Evolutionary conservation across 2,797 vertebrate genomes (phyloP).

Genomic region (Lutjanus argentimaculatus): DNA sequence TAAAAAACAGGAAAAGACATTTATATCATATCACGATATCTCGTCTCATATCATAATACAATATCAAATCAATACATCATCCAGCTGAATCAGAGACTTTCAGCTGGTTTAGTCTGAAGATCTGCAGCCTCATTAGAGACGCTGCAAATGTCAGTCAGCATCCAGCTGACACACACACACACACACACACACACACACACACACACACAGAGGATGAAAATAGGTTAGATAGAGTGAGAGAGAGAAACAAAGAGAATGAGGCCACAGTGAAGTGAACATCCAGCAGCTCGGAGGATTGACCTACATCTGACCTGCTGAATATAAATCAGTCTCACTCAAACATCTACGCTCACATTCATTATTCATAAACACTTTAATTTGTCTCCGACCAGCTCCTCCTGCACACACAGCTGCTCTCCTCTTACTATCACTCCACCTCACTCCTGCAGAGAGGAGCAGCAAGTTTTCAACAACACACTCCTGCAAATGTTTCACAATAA

Average conservation of each 20-base stretch:
- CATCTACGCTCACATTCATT: too few relatives aligned
- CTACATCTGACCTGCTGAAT: conserved; percentile 34
- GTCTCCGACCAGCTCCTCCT: too few relatives aligned
- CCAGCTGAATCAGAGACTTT: too few relatives aligned
- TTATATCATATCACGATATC: too few relatives aligned
- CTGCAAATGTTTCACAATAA: too few relatives aligned
- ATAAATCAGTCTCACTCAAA: conserved; percentile 10
- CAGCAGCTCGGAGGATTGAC: conserved; percentile 6
- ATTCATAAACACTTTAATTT: not conserved
- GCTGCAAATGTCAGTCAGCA: conserved; percentile 21
- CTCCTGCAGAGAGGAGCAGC: not conserved
- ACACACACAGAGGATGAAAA: conserved; percentile 14
- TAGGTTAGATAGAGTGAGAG: conserved; percentile 32
- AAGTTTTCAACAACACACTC: not conserved
- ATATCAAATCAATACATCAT: too few relatives aligned
- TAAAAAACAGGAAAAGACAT: too few relatives aligned
- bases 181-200: conserved; percentile 23
- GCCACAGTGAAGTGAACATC: conserved; percentile 15
- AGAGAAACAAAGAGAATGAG: conserved; percentile 33
- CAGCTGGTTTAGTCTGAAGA: conserved; percentile 11
- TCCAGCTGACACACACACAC: conserved; percentile 18
- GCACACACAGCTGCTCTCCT: too few relatives aligned
- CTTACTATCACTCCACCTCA: too few relatives aligned
- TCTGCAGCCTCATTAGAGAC: conserved; percentile 36
- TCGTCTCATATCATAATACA: too few relatives aligned